phyloP scores from a whole-genome alignment of 2,888 invertebrate genomes.

The Erannis defoliaria region DNA sequence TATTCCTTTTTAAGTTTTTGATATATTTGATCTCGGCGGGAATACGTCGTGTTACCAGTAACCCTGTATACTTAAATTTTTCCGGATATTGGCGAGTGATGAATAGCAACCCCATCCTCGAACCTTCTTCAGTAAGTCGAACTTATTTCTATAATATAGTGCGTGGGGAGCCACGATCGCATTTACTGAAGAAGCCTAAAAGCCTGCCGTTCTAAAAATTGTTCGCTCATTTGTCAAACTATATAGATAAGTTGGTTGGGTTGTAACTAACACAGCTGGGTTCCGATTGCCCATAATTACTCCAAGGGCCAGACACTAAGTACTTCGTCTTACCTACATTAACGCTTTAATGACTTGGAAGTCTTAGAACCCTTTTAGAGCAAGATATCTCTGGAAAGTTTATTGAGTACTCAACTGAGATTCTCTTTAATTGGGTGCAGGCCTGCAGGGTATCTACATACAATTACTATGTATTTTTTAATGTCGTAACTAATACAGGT shows the following conservation, averaged over 20 bases:
- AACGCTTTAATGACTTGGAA: constrained; percentile 34
- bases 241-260: neutral
- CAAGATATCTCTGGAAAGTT: constrained; percentile 26
- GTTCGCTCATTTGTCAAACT: neutral
- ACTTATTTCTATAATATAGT: neutral
- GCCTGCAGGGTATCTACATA: neutral
- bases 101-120: constrained; percentile 14
- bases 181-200: neutral
- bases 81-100: constrained; percentile 8
- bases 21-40: too few species aligned
- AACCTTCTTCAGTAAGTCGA: neutral
- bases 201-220: neutral
- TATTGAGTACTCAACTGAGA: constrained; percentile 20
- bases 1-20: too few species aligned
- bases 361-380: constrained; percentile 32
- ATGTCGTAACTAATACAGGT: neutral
- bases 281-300: constrained; percentile 31
- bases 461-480: neutral
- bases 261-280: constrained; percentile 18
- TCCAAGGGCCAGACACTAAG: constrained; percentile 29
- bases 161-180: neutral
- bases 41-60: too few species aligned
- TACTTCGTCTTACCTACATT: constrained; percentile 32
- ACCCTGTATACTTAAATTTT: too few species aligned
- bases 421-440: neutral